These are phyloP conservation scores for Entosphenus tridentatus DNA, from an alignment of 2,113 vertebrate species.

Conservation along the genomic window DNA sequence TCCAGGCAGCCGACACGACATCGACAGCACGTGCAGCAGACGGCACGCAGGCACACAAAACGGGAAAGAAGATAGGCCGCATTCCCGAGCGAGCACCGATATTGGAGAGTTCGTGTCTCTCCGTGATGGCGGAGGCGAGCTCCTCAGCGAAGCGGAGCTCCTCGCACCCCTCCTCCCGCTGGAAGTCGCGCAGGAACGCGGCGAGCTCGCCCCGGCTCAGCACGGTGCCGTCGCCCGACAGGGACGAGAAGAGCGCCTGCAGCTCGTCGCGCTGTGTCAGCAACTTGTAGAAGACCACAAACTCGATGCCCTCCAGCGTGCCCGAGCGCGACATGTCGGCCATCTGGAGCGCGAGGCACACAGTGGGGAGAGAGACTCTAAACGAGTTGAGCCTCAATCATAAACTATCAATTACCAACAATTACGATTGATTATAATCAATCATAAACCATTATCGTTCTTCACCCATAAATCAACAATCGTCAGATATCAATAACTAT, in stretches of 20 bases:
- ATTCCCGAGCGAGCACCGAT: too few species aligned
- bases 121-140: slow-evolving; percentile 43
- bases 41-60: too few species aligned
- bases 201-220: slow-evolving; percentile 50
- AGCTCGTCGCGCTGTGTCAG: slow-evolving; percentile 62
- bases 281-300: slow-evolving; percentile 72
- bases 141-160: slow-evolving; percentile 16
- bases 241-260: slow-evolving; percentile 46
- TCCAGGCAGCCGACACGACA: too few species aligned
- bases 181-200: slow-evolving; percentile 45
- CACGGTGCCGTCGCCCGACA: slow-evolving; percentile 51
- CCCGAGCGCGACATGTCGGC: slow-evolving; percentile 45
- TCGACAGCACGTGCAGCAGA: too few species aligned
- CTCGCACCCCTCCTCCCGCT: slow-evolving; percentile 28
- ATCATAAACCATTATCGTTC: too few species aligned
- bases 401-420: too few species aligned
- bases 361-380: too few species aligned
- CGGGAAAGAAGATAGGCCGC: too few species aligned
- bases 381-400: too few species aligned
- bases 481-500: too few species aligned
- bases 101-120: slow-evolving; percentile 10
- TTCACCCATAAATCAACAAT: too few species aligned
- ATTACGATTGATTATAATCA: too few species aligned
- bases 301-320: slow-evolving; percentile 54
- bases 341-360: slow-evolving; percentile 23